These are phyloP conservation scores for Rapana venosa DNA, from an alignment of 2,888 invertebrate species.

Conservation along the genomic window DNA sequence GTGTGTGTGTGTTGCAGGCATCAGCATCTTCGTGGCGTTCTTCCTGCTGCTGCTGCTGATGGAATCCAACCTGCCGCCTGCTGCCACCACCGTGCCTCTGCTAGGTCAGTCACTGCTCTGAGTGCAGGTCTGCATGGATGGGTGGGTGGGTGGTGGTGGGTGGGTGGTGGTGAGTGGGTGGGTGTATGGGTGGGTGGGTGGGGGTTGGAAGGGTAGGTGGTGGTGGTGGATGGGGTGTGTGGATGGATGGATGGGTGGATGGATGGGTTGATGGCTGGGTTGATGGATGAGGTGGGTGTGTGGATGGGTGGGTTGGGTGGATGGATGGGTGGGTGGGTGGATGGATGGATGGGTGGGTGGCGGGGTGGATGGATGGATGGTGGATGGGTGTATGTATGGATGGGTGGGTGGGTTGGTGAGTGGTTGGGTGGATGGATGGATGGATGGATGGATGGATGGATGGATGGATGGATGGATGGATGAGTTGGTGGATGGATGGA, in stretches of 20 bases:
- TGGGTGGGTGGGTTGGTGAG: too few relatives aligned
- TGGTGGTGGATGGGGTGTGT: not conserved
- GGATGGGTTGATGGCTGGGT: too few relatives aligned
- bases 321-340: too few relatives aligned
- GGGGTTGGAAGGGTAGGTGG: too few relatives aligned
- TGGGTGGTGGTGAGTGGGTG: not conserved
- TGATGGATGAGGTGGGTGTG: too few relatives aligned
- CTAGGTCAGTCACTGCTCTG: constrained; percentile 63
- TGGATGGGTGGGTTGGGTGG: too few relatives aligned
- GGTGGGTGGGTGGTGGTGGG: not conserved
- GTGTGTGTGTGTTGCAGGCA: constrained; percentile 62
- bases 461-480: too few relatives aligned
- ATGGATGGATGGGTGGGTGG: not conserved
- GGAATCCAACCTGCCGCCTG: constrained; percentile 73
- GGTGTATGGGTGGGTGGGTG: not conserved
- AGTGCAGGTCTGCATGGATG: not conserved
- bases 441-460: too few relatives aligned
- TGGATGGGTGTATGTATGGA: not conserved
- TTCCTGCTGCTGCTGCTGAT: constrained; percentile 73
- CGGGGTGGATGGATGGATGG: not conserved
- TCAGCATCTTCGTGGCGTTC: constrained; percentile 76
- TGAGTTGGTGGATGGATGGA: too few relatives aligned
- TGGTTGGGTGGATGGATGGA: too few relatives aligned
- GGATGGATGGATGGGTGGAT: too few relatives aligned
- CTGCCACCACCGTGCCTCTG: constrained; percentile 71